Evolutionary conservation across 2,113 vertebrate species (phyloP).

Genomic region (zebrafish (Danio rerio)): DNA sequence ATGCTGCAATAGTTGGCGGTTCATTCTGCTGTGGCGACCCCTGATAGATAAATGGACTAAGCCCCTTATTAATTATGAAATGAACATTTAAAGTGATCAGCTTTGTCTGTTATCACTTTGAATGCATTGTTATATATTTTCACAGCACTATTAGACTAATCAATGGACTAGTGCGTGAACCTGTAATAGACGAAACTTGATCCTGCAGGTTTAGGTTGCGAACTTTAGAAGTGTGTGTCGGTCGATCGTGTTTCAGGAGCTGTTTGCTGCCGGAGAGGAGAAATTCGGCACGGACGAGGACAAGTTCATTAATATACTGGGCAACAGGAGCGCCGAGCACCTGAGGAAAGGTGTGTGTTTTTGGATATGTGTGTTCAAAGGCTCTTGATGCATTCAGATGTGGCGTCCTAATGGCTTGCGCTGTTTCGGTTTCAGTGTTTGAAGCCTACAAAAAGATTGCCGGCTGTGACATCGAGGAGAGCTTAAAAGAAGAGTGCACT

Average conservation of each 20-base stretch:
- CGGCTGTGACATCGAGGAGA: constrained; percentile 90
- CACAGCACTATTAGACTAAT: not conserved
- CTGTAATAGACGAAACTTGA: constrained; percentile 8
- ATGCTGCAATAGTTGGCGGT: too few species aligned
- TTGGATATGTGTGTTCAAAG: constrained; percentile 10
- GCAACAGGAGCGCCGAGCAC: constrained; percentile 87
- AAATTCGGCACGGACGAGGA: constrained; percentile 96
- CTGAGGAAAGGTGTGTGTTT: constrained; percentile 75
- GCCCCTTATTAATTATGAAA: too few species aligned
- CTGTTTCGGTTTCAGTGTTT: constrained; percentile 80
- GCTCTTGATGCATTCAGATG: not conserved
- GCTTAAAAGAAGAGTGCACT: constrained; percentile 88
- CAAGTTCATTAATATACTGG: constrained; percentile 90
- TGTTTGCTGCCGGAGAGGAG: constrained; percentile 89
- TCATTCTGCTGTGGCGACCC: too few species aligned
- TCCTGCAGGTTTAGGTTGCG: constrained; percentile 14
- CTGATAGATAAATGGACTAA: too few species aligned
- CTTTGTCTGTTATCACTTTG: too few species aligned
- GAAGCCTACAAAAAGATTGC: constrained; percentile 90
- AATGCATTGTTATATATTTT: not conserved
- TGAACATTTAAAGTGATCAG: too few species aligned
- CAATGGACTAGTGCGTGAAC: constrained; percentile 1
- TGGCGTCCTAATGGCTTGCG: constrained; percentile 8
- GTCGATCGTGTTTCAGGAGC: constrained; percentile 75
- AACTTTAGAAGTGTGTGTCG: constrained; percentile 26